Base-by-base conservation (phyloP, 2,888 invertebrate genomes). In the Lumbricus terrestris region DNA sequence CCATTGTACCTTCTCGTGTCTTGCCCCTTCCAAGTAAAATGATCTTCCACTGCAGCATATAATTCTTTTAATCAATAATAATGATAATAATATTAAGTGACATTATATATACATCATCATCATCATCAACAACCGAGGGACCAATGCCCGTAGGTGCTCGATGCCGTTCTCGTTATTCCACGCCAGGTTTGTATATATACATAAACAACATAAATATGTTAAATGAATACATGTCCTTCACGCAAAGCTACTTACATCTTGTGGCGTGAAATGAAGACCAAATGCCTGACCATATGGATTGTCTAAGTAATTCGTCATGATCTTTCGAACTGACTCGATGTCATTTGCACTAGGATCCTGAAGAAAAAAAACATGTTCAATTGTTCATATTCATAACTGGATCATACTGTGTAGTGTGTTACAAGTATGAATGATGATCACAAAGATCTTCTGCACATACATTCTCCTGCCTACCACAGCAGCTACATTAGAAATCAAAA, bases 281-380 rank as follows among this genome's bases (percentile, higher is more conserved):
- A 88, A 34, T 13, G 69, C 83, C 47, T 88, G 89, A 16, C 47
- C 82, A 35, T 90, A 91, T 15, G 90, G 91, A 69, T 91, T 83
- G 88, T 91, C 91, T 37, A 90, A 82, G 42, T 89, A 91, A 82
- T 88, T 42, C 13, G 42, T 90, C 90, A 91, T 90, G 34, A 89
- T 88, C 93, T 96, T 96, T 0, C 97, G 97, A 18, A 94, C 94
- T 40, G 91, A 88, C 33, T 90, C 90, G 16, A 92, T 83, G 89
- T 93, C 93, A 37, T 82, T 92, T 16, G 92, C 93, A 83, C 38
- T 91, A 0, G 85, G 33, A 20, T 93, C 93, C 93, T 93, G 90
- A 23, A 90, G 91, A 90, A 88, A 88, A 91, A 82, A 33, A 47
- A 29, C 33, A 40, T 18, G 13, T 33, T 15, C 16, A 29, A 20